Evolutionary conservation across 1,140 invertebrate species (phyloP), one percentile per base, ranked within the genome.

Genomic region (Drosophila bipectinata): DNA sequence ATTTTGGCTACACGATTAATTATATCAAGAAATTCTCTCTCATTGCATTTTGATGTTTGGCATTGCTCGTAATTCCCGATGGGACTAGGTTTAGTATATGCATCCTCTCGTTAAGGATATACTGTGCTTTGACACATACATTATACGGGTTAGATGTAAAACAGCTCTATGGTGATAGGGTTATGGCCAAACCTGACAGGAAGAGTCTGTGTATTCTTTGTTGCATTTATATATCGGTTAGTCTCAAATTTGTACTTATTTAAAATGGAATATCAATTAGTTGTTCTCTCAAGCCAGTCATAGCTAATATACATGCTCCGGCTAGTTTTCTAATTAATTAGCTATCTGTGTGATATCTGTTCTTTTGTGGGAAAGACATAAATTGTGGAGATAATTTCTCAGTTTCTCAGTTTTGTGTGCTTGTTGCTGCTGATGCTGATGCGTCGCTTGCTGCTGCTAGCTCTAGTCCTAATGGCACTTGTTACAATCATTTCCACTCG

Each of bases 401-500:
- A 49, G 26, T 37, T 63, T 47, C 18, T 18, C 18, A 18, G 18
- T 18, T 21, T 2, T 21, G 21, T 71, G 30, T 41, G 21, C 41
- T 24, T 37, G 10, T 4, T 44, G 41, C 15, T 60, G 37, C 39
- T 28, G 21, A 21, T 69, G 14, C 60, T 59, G 57, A 7, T 58
- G 58, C 72, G 62, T 77, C 63, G 64, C 71, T 64, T 71, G 53
- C 57, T 71, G 68, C 79, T 79, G 72, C 48, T 83, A 53, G 56
- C 73, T 88, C 83, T 85, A 82, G 80, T 79, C 72, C 87, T 90
- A 90, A 90, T 90, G 87, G 87, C 87, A 90, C 87, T 90, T 90
- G 64, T 78, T 82, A 78, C 74, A 78, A 78, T 78, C 78, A 62
- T 72, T 79, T 82, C 64, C 69, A 72, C 53, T 64, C 62, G 78